phyloP scores from a whole-genome alignment of 2,113 vertebrate genomes.

The Dolichallabes microphthalmus region DNA sequence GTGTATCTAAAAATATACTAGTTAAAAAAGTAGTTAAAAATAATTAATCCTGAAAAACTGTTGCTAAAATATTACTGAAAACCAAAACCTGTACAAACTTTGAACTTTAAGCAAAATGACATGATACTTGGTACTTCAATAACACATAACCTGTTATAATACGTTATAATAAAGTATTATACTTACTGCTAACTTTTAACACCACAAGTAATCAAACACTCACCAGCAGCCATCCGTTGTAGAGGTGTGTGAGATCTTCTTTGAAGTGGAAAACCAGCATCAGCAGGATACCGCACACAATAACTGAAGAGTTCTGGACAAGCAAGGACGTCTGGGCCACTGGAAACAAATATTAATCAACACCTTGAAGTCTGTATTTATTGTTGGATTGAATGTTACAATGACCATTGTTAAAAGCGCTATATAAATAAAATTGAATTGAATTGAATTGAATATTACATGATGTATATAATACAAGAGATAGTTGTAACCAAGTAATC shows the following conservation, averaged over 20 bases:
- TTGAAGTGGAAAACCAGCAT: conserved; percentile 94
- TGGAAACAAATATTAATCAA: conserved; percentile 54
- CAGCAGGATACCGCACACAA: conserved; percentile 88
- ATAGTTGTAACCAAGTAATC: no score
- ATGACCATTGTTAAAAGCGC: no score
- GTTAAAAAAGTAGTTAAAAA: neutral
- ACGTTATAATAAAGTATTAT: neutral
- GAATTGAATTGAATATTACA: no score
- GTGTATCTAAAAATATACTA: neutral
- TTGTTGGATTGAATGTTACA: neutral
- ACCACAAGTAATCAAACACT: conserved; percentile 63
- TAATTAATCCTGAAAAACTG: neutral
- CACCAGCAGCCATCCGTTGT: conserved; percentile 96
- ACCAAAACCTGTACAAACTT: neutral
- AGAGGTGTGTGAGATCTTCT: conserved; percentile 80
- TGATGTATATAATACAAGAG: no score
- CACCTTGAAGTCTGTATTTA: neutral
- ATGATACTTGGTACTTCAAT: neutral
- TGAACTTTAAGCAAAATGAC: neutral
- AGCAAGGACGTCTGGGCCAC: conserved; percentile 94
- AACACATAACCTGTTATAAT: no score
- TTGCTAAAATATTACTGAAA: neutral
- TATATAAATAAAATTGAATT: no score
- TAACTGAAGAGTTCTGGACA: conserved; percentile 92
- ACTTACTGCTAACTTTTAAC: neutral